These are phyloP conservation scores for Trachops cirrhosus DNA, from an alignment of 2,797 vertebrate genomes.

Conservation along the genomic window DNA sequence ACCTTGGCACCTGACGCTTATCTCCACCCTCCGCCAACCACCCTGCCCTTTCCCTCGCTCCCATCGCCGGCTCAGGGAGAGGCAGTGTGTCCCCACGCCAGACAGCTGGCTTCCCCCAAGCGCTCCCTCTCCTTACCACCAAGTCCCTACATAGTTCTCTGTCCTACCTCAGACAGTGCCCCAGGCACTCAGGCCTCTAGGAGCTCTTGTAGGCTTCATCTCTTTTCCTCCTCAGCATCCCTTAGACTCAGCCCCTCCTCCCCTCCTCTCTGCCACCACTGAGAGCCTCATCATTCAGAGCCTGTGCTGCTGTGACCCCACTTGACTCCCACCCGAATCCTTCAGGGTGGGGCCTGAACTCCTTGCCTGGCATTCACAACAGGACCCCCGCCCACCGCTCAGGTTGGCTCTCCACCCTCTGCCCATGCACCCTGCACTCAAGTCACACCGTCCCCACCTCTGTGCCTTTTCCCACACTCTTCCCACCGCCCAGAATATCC, in stretches of 20 bases:
- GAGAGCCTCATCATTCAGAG: not conserved
- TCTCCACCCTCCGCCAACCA: rapidly evolving
- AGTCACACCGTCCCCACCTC: not conserved
- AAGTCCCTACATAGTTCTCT: not conserved
- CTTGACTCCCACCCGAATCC: not conserved
- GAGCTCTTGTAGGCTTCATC: not conserved
- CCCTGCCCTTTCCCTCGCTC: not conserved
- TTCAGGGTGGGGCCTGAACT: not conserved
- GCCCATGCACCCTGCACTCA: not conserved
- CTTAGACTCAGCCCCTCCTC: not conserved
- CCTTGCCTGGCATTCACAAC: not conserved
- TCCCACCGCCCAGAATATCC: not conserved
- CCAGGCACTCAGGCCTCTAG: not conserved
- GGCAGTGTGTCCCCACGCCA: not conserved
- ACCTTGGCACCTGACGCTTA: not conserved
- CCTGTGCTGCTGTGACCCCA: not conserved
- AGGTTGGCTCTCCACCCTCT: not conserved
- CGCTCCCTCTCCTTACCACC: rapidly evolving
- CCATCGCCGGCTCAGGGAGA: not conserved
- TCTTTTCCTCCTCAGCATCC: not conserved
- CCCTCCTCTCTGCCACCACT: too few relatives aligned
- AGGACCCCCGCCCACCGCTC: rapidly evolving
- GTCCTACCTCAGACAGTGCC: not conserved
- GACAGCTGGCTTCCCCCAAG: not conserved
- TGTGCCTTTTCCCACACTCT: not conserved